These are phyloP conservation scores for Craseonycteris thonglongyai DNA, from an alignment of 2,113 vertebrate genomes.

Conservation along the genomic window DNA sequence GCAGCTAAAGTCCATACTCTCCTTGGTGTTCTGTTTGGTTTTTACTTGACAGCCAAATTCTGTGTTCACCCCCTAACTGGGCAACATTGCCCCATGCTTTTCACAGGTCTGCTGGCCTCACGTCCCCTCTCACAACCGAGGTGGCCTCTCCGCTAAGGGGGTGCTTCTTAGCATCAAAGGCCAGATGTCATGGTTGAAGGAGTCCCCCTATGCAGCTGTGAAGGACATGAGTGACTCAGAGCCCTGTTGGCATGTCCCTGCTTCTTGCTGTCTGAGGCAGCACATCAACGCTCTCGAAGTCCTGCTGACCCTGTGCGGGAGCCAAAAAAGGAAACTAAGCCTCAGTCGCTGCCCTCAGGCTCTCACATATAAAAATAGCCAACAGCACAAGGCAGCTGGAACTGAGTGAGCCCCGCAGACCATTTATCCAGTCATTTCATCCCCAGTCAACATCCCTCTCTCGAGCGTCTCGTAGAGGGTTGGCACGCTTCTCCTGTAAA, in stretches of 20 bases:
- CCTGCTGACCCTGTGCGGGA: background rate
- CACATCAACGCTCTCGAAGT: background rate
- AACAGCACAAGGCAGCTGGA: background rate
- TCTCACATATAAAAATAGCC: background rate
- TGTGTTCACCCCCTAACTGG: background rate
- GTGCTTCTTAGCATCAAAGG: background rate
- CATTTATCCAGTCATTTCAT: background rate
- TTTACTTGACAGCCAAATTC: background rate
- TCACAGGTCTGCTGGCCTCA: background rate
- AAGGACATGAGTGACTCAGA: background rate
- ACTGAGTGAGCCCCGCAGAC: background rate
- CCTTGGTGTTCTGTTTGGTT: background rate
- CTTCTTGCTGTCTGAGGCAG: background rate
- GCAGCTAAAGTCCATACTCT: background rate
- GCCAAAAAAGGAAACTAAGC: background rate
- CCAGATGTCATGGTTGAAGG: background rate
- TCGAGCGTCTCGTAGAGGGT: background rate
- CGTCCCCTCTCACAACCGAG: no score
- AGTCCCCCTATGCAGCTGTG: fast-evolving
- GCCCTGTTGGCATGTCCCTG: no score
- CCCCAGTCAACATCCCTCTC: background rate
- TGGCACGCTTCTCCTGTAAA: background rate
- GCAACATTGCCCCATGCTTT: fast-evolving
- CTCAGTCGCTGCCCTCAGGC: background rate
- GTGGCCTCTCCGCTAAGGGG: background rate